Base-by-base conservation (phyloP, 2,888 invertebrate species). In the Phortica okadai region DNA sequence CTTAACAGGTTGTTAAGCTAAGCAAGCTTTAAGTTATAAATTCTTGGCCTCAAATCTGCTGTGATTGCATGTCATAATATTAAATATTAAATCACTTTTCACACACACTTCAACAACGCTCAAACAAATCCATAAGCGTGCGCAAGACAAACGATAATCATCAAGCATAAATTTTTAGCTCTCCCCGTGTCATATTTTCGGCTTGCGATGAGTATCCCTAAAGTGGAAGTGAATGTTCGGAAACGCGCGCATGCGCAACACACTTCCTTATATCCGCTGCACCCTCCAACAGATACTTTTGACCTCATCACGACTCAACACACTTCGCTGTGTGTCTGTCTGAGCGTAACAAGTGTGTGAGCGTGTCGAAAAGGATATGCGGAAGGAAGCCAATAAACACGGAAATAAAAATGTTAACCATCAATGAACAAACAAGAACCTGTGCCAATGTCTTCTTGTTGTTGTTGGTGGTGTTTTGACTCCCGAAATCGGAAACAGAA, bases 311-410 rank as follows among this genome's bases (percentile, higher is more conserved):
- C 6, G 50, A 8, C 50, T 50, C 10, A 50, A 50, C 50, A 11
- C 14, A 50, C 50, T 14, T 50, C 6, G 50, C 50, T 6, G 8
- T 50, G 50, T 14, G 50, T 11, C 50, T 14, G 50, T 50, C 14
- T 50, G 50, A 64, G 64, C 41, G 41, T 0, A 33, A 10, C 41
- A 8, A 50, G 11, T 25, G 41, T 59, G 41, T 33, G 69, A 16
- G 44, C 44, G 16, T 69, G n/a, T 50, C 45, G 69, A 50, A 69
- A 69, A 69, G 69, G 69, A 69, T 69, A 45, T 21, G 16, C 67
- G 67, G 67, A 44, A 67, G 67, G 67, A 44, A 67, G 67, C 67
- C 45, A 67, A 67, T 67, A 42, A 67, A 67, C 67, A 69, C 69
- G 69, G 50, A 69, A 50, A 69, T 69, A 69, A 69, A 67, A 45